Evolutionary conservation across 2,113 vertebrate species (phyloP), one percentile per base, ranked within the genome.

Genomic region (Epinephelus cyanopodus): DNA sequence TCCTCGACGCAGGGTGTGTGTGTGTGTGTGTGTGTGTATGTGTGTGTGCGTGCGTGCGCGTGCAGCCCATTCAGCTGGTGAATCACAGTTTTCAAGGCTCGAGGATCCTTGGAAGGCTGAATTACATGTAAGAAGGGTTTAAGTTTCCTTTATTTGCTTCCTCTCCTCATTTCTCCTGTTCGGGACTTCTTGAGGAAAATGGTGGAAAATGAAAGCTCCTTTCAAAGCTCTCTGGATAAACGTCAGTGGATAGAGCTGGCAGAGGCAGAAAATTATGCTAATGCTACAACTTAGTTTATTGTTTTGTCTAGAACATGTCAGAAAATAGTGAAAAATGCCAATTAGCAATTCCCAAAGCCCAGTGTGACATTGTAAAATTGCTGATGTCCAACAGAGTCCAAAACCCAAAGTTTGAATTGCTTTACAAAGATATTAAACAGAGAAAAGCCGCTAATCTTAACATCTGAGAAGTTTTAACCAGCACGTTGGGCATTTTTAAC

Each of bases 21-120:
- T 21, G 63, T 33, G 39, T 82, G 29, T 56, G 29, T 60, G n/a
- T 37, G 39, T 64, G 63, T 27, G 77, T 39, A 47, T 58, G 48
- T 76, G 52, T 39, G 29, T 48, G 68, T 60, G 74, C 75, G 48
- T 33, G 50, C 23, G 58, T 71, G 66, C 14, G 63, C 62, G 52
- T 6, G 13, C 2, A 1, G 47, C n/a, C 53, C 54, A 66, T 68
- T 83, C 11, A 0, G 62, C 64, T 76, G 48, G 56, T 37, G 74
- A 81, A 79, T 62, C 54, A 57, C 79, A 61, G 33, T 82, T 78
- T 85, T 33, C 73, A 63, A 83, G 74, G 65, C 70, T 87, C 6
- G 48, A 56, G 47, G 60, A 80, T 77, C 63, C 83, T 68, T 68
- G 65, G 69, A 75, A 71, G 37, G 39, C 77, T 77, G 61, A 84